Conservation (phyloP, 2,888 invertebrate species). For the Corythucha ciliata region DNA sequence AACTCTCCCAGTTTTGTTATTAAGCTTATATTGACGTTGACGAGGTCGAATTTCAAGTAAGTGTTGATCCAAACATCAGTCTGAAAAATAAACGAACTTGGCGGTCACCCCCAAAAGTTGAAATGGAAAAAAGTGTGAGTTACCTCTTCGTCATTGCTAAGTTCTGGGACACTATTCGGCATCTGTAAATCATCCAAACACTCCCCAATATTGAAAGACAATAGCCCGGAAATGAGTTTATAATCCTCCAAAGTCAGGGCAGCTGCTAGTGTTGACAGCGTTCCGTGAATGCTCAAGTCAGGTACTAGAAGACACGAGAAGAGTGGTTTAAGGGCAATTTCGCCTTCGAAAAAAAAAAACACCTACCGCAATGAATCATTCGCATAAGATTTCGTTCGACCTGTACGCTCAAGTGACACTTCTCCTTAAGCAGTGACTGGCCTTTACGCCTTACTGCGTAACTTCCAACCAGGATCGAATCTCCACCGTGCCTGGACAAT, state of each 20-base stretch:
- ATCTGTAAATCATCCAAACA: slow-evolving; percentile 55
- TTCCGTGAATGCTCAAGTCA: slow-evolving; percentile 75
- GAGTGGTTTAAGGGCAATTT: neutral
- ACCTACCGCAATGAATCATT: slow-evolving; percentile 40
- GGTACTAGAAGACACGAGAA: slow-evolving; percentile 48
- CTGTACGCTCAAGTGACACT: slow-evolving; percentile 67
- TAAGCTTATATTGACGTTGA: slow-evolving; percentile 73
- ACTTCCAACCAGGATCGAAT: slow-evolving; percentile 42
- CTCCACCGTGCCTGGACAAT: slow-evolving; percentile 15
- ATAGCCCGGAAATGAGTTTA: slow-evolving; percentile 73
- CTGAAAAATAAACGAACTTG: slow-evolving; percentile 5
- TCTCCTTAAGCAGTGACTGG: slow-evolving; percentile 67
- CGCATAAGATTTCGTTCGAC: slow-evolving; percentile 73
- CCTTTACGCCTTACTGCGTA: slow-evolving; percentile 49
- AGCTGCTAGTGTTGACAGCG: slow-evolving; percentile 73
- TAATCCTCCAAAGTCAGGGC: slow-evolving; percentile 77
- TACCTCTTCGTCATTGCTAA: slow-evolving; percentile 18
- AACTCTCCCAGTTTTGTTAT: slow-evolving; percentile 48
- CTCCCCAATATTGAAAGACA: slow-evolving; percentile 85
- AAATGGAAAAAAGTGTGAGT: neutral
- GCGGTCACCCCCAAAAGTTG: no score
- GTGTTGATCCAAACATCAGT: slow-evolving; percentile 58
- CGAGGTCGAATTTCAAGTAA: slow-evolving; percentile 71
- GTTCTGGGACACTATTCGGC: slow-evolving; percentile 17
- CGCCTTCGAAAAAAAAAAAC: slow-evolving; percentile 21